Evolutionary conservation across 1,140 invertebrate species (phyloP).

Genomic region (Cydia amplana): DNA sequence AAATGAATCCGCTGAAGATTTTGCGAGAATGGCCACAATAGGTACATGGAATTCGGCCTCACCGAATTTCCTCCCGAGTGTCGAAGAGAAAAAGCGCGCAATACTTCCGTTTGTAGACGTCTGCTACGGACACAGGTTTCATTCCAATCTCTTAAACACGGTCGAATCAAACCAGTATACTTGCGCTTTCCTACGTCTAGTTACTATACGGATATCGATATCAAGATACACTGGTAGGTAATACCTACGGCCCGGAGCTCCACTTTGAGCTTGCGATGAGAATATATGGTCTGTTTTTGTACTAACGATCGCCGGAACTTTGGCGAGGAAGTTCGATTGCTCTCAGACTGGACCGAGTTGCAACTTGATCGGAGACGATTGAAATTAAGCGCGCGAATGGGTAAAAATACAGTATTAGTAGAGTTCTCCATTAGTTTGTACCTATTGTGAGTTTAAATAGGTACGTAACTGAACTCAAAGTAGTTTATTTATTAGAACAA

Average conservation of each 20-base stretch:
- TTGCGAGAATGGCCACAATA: too few relatives aligned
- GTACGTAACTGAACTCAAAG: neutral
- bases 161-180: too few relatives aligned
- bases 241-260: too few relatives aligned
- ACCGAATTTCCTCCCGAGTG: too few relatives aligned
- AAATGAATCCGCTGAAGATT: too few relatives aligned
- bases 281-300: neutral
- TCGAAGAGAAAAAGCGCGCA: neutral
- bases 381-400: neutral
- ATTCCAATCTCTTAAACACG: too few relatives aligned
- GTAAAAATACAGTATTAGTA: neutral
- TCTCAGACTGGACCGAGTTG: neutral
- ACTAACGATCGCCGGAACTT: neutral
- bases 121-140: neutral
- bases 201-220: too few relatives aligned
- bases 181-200: too few relatives aligned
- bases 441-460: neutral
- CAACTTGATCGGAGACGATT: slow-evolving; percentile 4
- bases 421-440: neutral
- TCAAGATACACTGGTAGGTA: too few relatives aligned
- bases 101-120: neutral
- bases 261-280: too few relatives aligned
- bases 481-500: too few relatives aligned
- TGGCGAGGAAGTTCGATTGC: neutral
- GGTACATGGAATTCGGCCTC: too few relatives aligned